These are phyloP conservation scores for Drosophila novamexicana DNA, from an alignment of 1,140 invertebrate genomes.

Conservation along the genomic window DNA sequence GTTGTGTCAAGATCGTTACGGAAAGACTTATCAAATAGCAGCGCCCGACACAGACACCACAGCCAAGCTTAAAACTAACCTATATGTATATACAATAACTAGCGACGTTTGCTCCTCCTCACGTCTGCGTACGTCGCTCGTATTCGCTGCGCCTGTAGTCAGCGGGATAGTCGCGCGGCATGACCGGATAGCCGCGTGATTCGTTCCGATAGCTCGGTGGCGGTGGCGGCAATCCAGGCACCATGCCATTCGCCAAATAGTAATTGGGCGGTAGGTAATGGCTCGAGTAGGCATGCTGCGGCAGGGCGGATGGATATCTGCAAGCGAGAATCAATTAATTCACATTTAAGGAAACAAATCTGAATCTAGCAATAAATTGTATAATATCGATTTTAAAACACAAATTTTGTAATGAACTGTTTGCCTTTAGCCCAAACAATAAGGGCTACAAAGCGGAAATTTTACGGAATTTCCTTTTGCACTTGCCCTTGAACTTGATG, in stretches of 20 bases:
- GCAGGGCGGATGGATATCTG: slow-evolving; percentile 68
- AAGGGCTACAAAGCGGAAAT: too few species aligned
- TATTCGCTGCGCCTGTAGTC: slow-evolving; percentile 86
- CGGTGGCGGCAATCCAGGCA: slow-evolving; percentile 52
- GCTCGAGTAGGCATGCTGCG: slow-evolving; percentile 64
- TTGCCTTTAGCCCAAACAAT: too few species aligned
- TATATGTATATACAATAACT: slow-evolving; percentile 60
- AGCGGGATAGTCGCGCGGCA: slow-evolving; percentile 85
- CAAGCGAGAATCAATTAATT: slow-evolving; percentile 21
- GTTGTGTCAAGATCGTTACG: slow-evolving; percentile 36
- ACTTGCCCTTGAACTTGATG: too few species aligned
- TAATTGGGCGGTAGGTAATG: slow-evolving; percentile 79
- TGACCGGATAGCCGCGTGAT: slow-evolving; percentile 73
- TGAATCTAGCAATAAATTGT: too few species aligned
- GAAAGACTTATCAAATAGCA: slow-evolving; percentile 12
- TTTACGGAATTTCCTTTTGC: too few species aligned
- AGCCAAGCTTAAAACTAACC: slow-evolving; percentile 57
- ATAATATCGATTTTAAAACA: too few species aligned
- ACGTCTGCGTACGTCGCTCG: slow-evolving; percentile 76
- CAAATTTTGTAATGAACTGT: too few species aligned
- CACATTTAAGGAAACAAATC: neutral
- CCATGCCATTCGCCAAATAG: slow-evolving; percentile 72
- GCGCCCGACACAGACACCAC: slow-evolving; percentile 43
- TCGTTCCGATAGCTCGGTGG: slow-evolving; percentile 67
- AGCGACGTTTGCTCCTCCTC: slow-evolving; percentile 32